phyloP scores from a whole-genome alignment of 2,888 invertebrate genomes.

The Dorcus hopei region DNA sequence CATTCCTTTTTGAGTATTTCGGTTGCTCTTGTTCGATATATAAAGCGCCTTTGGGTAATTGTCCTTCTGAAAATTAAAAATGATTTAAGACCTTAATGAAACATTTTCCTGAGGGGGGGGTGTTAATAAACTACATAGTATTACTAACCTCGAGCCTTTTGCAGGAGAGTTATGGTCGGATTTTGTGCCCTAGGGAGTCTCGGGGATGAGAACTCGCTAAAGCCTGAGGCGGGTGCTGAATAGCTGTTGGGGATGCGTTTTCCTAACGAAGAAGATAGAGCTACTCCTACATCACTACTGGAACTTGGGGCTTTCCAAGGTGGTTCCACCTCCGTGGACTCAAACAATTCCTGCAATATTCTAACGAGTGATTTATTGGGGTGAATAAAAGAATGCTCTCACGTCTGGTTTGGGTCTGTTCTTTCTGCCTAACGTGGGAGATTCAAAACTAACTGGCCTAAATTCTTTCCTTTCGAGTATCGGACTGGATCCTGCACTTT shows the following conservation, averaged over 20 bases:
- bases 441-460: constrained; percentile 74
- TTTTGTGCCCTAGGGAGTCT: constrained; percentile 76
- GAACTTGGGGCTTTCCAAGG: constrained; percentile 33
- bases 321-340: constrained; percentile 20
- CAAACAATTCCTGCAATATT: background rate
- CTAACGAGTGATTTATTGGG: background rate
- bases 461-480: constrained; percentile 72
- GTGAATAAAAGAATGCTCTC: constrained; percentile 10
- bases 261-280: constrained; percentile 32
- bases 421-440: constrained; percentile 60
- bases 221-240: constrained; percentile 64
- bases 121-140: background rate
- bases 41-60: constrained; percentile 72
- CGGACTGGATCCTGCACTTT: constrained; percentile 69
- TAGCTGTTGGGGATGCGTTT: constrained; percentile 55
- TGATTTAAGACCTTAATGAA: background rate
- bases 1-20: constrained; percentile 30
- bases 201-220: constrained; percentile 47
- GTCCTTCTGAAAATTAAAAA: constrained; percentile 65
- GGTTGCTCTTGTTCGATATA: constrained; percentile 57
- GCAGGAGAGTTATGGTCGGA: constrained; percentile 81
- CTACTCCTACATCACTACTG: constrained; percentile 31
- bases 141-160: constrained; percentile 78
- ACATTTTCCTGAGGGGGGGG: background rate
- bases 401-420: constrained; percentile 45